phyloP scores from a whole-genome alignment of 2,113 vertebrate genomes.

The Takifugu bimaculatus region DNA sequence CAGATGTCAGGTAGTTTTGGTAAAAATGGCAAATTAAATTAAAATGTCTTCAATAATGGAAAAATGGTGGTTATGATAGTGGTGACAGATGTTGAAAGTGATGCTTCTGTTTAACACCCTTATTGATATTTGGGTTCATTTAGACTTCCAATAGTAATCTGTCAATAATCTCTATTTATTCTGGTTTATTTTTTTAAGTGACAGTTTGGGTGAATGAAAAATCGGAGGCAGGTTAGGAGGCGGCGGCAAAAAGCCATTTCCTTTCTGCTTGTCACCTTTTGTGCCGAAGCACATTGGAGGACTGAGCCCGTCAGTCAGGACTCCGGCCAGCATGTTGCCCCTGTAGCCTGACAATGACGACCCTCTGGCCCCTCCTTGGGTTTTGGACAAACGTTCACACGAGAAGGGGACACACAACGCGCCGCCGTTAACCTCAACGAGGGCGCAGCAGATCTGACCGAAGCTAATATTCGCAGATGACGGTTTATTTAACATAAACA shows the following conservation, averaged over 20 bases:
- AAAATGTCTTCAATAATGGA: too few species aligned
- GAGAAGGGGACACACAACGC: constrained; percentile 19
- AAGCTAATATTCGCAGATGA: too few species aligned
- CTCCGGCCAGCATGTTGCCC: constrained; percentile 82
- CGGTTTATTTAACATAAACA: background rate
- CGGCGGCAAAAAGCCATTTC: constrained; percentile 84
- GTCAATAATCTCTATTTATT: background rate
- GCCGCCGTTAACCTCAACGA: background rate
- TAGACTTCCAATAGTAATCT: too few species aligned
- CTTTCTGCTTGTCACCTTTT: constrained; percentile 88
- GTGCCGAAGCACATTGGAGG: constrained; percentile 81
- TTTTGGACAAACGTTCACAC: constrained; percentile 59
- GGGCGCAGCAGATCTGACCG: background rate
- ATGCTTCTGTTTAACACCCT: too few species aligned
- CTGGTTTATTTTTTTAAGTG: background rate
- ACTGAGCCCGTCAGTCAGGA: constrained; percentile 88
- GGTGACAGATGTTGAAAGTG: too few species aligned
- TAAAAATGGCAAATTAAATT: too few species aligned
- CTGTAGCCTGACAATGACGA: constrained; percentile 82
- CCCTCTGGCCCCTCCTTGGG: constrained; percentile 24
- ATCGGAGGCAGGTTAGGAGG: constrained; percentile 84
- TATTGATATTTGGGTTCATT: too few species aligned
- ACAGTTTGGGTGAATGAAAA: constrained; percentile 55
- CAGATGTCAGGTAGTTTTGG: too few species aligned
- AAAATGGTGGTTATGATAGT: too few species aligned